phyloP scores from a whole-genome alignment of 1,140 invertebrate genomes.

The Drosophila carrolli region DNA sequence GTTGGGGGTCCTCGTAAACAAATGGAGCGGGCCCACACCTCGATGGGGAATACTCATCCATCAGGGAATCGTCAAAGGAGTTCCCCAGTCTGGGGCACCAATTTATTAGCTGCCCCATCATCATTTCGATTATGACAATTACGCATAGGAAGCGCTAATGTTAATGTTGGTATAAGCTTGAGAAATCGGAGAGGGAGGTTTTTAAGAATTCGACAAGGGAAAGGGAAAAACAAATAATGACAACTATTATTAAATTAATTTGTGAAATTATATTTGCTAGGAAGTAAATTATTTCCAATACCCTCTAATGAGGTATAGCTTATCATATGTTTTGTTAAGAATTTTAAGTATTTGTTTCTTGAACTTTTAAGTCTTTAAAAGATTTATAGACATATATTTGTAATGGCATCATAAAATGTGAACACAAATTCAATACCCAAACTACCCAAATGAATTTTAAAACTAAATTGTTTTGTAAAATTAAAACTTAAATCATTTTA shows the following conservation, averaged over 20 bases:
- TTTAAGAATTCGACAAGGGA: neutral
- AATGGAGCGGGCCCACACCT: constrained; percentile 40
- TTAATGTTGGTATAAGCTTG: neutral
- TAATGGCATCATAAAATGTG: too few relatives aligned
- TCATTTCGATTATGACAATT: constrained; percentile 44
- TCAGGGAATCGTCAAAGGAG: constrained; percentile 37
- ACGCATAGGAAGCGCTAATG: constrained; percentile 9
- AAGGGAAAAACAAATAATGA: neutral
- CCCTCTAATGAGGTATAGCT: too few relatives aligned
- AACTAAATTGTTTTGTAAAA: too few relatives aligned
- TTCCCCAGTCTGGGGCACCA: constrained; percentile 19
- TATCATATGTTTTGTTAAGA: too few relatives aligned
- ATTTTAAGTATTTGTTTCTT: neutral
- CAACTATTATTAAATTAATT: too few relatives aligned
- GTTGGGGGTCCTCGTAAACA: constrained; percentile 59
- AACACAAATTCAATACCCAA: too few relatives aligned
- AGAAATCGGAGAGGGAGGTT: neutral
- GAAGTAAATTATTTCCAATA: neutral
- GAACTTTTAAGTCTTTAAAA: neutral
- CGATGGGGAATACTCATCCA: constrained; percentile 9
- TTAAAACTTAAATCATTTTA: too few relatives aligned
- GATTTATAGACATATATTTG: too few relatives aligned
- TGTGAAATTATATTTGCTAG: neutral
- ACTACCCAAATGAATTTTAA: too few relatives aligned
- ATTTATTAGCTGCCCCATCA: constrained; percentile 42